Conservation (phyloP, 2,888 invertebrate species). For the Lithophane leautieri region DNA sequence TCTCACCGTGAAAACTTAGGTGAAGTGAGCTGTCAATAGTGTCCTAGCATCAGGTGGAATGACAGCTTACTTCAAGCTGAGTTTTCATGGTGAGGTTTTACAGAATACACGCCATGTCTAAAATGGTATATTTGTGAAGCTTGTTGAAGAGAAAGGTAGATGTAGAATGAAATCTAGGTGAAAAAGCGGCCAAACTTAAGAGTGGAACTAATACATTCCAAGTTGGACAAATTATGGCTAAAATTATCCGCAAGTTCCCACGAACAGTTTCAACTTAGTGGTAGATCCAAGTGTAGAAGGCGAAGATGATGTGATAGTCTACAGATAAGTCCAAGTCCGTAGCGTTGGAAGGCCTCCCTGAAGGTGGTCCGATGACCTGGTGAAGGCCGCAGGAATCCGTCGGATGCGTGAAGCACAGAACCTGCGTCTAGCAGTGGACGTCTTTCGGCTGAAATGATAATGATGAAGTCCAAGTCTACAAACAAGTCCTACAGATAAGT, state of each 20-base stretch:
- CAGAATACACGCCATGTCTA: no score
- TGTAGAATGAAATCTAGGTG: neutral
- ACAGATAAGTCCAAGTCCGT: neutral
- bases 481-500: neutral
- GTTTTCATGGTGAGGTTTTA: no score
- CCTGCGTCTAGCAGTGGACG: no score
- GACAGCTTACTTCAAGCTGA: neutral
- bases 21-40: neutral
- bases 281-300: neutral
- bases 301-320: neutral
- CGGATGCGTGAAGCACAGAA: no score
- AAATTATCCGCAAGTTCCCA: neutral
- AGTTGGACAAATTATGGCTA: neutral
- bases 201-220: neutral
- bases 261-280: no score
- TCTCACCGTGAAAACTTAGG: no score
- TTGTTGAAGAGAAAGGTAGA: neutral
- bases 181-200: neutral
- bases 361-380: no score
- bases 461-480: neutral
- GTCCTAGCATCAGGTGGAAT: no score
- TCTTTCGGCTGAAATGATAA: no score
- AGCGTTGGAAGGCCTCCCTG: no score
- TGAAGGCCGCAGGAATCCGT: no score
- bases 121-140: neutral